Conservation (phyloP, 2,797 vertebrate genomes). For the Chromobotia macracanthus region DNA sequence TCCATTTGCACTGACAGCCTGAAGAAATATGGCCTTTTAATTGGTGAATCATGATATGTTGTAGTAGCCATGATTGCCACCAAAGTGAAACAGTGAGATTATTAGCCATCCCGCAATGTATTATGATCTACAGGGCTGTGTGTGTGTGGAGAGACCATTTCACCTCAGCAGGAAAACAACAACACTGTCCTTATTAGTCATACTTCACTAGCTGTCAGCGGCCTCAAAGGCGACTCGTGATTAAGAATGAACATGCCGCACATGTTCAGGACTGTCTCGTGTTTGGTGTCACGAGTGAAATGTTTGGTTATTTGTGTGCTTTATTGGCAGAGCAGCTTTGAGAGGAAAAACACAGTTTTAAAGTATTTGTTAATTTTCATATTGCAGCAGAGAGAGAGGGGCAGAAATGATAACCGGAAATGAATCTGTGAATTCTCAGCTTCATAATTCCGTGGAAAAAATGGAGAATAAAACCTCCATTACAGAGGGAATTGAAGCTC, state of each 20-base stretch:
- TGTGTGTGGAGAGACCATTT: conserved; percentile 73
- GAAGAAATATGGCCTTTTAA: conserved; percentile 83
- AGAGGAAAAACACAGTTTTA: conserved; percentile 52
- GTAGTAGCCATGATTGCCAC: conserved; percentile 78
- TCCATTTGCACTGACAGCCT: conserved; percentile 75
- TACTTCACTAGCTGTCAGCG: conserved; percentile 79
- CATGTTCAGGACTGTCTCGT: conserved; percentile 70
- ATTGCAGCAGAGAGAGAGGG: conserved; percentile 39
- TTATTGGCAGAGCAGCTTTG: conserved; percentile 60
- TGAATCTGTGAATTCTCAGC: conserved; percentile 55
- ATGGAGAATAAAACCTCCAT: conserved; percentile 74
- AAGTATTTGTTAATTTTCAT: conserved; percentile 54
- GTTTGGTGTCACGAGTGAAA: conserved; percentile 57
- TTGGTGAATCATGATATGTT: conserved; percentile 81
- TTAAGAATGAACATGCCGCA: conserved; percentile 77
- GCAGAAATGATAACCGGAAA: conserved; percentile 53
- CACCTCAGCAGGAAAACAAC: conserved; percentile 76
- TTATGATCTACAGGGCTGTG: conserved; percentile 66
- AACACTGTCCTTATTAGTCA: conserved; percentile 80
- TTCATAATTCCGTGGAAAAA: conserved; percentile 66
- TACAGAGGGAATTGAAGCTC: conserved; percentile 81
- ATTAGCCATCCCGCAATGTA: conserved; percentile 70
- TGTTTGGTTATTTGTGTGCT: conserved; percentile 62
- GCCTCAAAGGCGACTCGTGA: conserved; percentile 78
- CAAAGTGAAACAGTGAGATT: conserved; percentile 78